Evolutionary conservation across 2,113 vertebrate genomes (phyloP).

Genomic region (Salvelinus sp.): DNA sequence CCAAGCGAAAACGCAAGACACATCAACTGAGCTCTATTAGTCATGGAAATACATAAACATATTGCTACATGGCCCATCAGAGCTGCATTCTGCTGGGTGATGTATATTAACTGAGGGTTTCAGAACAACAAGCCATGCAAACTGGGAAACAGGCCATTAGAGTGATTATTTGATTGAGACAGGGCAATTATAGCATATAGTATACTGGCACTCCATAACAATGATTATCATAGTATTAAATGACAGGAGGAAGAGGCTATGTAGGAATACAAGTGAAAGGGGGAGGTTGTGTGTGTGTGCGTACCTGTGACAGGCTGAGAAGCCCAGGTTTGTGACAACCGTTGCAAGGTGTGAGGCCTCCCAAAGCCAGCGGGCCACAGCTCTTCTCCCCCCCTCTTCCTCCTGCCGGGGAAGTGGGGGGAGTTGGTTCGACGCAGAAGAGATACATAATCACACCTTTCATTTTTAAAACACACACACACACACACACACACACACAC

Average conservation of each 20-base stretch:
- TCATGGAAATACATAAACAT: not conserved
- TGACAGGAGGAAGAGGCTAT: no score
- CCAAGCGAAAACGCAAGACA: not conserved
- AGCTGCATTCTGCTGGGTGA: no score
- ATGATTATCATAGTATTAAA: no score
- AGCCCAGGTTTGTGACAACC: slow-evolving; percentile 93
- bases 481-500: no score
- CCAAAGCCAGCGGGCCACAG: slow-evolving; percentile 92
- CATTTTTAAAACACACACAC: not conserved
- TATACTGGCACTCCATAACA: no score
- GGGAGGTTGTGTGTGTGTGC: slow-evolving; percentile 3
- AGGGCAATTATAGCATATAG: no score
- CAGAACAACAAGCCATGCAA: no score
- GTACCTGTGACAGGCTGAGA: slow-evolving; percentile 87
- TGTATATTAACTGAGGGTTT: no score
- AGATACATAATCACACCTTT: slow-evolving; percentile 10
- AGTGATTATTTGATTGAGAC: no score
- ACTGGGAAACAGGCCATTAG: no score
- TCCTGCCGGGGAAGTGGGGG: slow-evolving; percentile 77
- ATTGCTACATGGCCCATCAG: not conserved
- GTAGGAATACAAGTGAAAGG: no score
- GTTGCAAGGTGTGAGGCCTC: slow-evolving; percentile 93
- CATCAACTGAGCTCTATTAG: not conserved
- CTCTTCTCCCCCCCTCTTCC: slow-evolving; percentile 83
- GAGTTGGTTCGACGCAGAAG: no score